Percentiles rank a stretch among this genome's conserved stretches.
phyloP scores from a whole-genome alignment of 2,888 invertebrate species.

The Eubasilissa splendida region DNA sequence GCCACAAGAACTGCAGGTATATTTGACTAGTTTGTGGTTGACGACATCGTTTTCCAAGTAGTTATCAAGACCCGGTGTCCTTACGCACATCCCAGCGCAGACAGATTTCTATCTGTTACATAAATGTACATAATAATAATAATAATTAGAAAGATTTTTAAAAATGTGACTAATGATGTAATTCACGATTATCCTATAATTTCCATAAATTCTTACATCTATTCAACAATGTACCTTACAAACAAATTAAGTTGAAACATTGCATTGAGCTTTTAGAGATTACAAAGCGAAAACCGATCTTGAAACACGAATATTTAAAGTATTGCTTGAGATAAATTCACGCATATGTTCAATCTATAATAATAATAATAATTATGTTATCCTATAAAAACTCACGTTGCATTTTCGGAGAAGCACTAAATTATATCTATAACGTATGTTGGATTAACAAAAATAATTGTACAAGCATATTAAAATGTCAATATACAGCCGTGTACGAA shows the following conservation, averaged over 20 bases:
- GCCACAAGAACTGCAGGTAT: too few relatives aligned
- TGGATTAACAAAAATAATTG: slow-evolving; percentile 18
- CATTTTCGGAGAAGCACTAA: slow-evolving; percentile 33
- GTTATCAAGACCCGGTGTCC: too few relatives aligned
- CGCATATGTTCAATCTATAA: slow-evolving; percentile 31
- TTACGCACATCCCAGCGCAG: too few relatives aligned
- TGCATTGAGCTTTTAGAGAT: slow-evolving; percentile 44
- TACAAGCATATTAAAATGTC: slow-evolving; percentile 30
- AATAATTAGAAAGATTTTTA: too few relatives aligned
- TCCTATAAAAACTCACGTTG: slow-evolving; percentile 19
- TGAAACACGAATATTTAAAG: slow-evolving; percentile 32
- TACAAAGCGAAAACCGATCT: slow-evolving; percentile 38
- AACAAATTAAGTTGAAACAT: slow-evolving; percentile 34
- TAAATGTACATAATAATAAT: too few relatives aligned
- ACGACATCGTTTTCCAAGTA: too few relatives aligned
- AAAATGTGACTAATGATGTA: slow-evolving; percentile 25
- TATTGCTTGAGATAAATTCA: slow-evolving; percentile 51
- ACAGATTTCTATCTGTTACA: too few relatives aligned
- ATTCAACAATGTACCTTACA: slow-evolving; percentile 35
- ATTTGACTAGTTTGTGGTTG: too few relatives aligned
- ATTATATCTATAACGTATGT: slow-evolving; percentile 9
- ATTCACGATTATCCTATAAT: slow-evolving; percentile 5
- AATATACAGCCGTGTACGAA: slow-evolving; percentile 35
- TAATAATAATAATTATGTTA: slow-evolving; percentile 1
- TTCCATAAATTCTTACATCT: slow-evolving; percentile 4